phyloP scores from a whole-genome alignment of 2,797 vertebrate genomes.

The Simalia tracyae region DNA sequence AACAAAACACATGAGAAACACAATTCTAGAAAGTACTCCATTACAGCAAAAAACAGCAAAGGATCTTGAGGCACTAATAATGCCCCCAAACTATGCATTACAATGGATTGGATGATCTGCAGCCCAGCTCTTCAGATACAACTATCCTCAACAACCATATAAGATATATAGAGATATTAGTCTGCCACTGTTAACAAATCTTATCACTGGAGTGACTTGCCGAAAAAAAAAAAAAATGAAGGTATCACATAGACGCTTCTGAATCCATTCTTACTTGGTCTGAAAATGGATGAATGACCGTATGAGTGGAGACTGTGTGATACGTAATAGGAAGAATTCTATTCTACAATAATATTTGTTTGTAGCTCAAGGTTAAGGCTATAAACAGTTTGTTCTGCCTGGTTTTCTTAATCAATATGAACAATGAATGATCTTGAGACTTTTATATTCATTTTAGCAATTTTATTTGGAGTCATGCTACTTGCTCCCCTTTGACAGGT shows the following conservation, averaged over 20 bases:
- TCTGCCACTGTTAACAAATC: background rate
- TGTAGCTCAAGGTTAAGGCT: background rate
- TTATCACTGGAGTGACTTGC: background rate
- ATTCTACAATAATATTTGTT: background rate
- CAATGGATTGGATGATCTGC: background rate
- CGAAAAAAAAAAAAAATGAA: background rate
- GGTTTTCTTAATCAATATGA: background rate
- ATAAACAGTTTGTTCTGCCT: slow-evolving; percentile 16
- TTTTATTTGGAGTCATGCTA: slow-evolving; percentile 20
- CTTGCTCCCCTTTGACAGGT: slow-evolving; percentile 26
- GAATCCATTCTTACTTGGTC: background rate
- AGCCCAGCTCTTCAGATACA: background rate
- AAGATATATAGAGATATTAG: background rate
- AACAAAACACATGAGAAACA: background rate
- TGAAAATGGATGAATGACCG: background rate
- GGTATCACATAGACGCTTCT: background rate
- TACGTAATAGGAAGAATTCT: background rate
- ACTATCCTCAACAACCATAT: background rate
- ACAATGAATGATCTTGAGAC: background rate
- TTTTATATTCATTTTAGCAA: slow-evolving; percentile 14
- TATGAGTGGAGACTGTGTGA: background rate
- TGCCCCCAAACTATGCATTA: background rate
- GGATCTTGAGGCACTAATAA: background rate
- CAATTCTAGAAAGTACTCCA: background rate
- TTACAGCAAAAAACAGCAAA: background rate